Evolutionary conservation across 2,888 invertebrate species (phyloP), one percentile per base, ranked within the genome.

Genomic region (Caenorhabditis sp.): DNA sequence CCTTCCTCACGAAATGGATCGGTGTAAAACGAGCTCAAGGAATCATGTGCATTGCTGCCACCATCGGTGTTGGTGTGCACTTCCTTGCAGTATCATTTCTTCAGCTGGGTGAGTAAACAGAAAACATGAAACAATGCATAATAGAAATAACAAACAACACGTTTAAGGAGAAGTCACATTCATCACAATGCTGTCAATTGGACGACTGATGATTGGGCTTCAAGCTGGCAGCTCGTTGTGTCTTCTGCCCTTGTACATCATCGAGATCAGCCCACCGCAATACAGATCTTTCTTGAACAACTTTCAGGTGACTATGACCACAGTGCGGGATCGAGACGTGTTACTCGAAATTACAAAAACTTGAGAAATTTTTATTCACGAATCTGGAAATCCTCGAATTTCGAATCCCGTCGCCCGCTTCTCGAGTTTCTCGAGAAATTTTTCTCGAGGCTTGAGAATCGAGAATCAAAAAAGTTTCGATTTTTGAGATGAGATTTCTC

Each of bases 231-330:
- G 73, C 56, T 87, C 91, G 26, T 82, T 91, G 22, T 91, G 90
- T 73, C 82, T 91, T n/a, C 84, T 91, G 35, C 91, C 91, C 0
- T 82, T 91, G 38, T 91, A 90, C 77, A 87, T 90, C n/a, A 88
- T 89, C 44, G 91, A 91, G 75, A 87, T 89, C 19, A 87, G 87
- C 26, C 88, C 89, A 8, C 72, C 80, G 14, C 59, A 81, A n/a
- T 82, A 88, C 63, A 66, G 90, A 28, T 84, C 89, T 5, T 89
- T 91, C 38, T 77, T 91, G 38, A 89, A 87, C 19, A 88, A 89
- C 8, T 87, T 91, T 41, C 91, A 90, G 81, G 90, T 88, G n/a
- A n/a, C n/a, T n/a, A n/a, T n/a, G n/a, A n/a, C n/a, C n/a, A n/a
- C n/a, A n/a, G n/a, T n/a, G n/a, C n/a, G n/a, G n/a, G n/a, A n/a